Conservation (phyloP, 2,888 invertebrate species). For the Pardosa pseudoannulata region DNA sequence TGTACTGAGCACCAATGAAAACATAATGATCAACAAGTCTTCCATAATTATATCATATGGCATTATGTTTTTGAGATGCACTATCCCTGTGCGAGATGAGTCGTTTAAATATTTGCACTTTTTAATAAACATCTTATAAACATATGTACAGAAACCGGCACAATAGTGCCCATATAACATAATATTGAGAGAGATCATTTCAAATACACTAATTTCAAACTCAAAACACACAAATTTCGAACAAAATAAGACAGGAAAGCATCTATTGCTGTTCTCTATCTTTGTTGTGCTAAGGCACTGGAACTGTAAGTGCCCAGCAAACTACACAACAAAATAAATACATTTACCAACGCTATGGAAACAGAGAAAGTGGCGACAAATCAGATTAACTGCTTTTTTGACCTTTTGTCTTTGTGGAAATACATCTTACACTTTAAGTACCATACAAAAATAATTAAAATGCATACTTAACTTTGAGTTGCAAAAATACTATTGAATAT, state of each 20-base stretch:
- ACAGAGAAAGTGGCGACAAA: conserved; percentile 14
- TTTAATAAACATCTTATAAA: conserved; percentile 63
- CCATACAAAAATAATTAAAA: conserved; percentile 15
- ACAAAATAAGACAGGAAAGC: conserved; percentile 31
- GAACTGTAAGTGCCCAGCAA: conserved; percentile 44
- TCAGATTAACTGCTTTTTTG: not conserved
- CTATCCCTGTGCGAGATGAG: conserved; percentile 16
- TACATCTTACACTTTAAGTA: not conserved
- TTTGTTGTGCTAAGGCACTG: conserved; percentile 51
- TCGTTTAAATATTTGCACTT: conserved; percentile 53
- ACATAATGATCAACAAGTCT: conserved; percentile 31
- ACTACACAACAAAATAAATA: conserved; percentile 22
- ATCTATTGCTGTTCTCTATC: conserved; percentile 55
- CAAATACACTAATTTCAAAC: conserved; percentile 34
- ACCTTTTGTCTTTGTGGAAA: too few relatives aligned
- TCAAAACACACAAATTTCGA: conserved; percentile 29
- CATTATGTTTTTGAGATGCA: conserved; percentile 41
- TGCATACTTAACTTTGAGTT: conserved; percentile 1
- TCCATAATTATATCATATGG: conserved; percentile 34
- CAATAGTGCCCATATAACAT: conserved; percentile 42
- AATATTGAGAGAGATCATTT: conserved; percentile 63
- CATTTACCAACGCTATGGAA: not conserved
- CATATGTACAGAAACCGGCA: conserved; percentile 63
- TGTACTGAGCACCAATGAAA: conserved; percentile 57
- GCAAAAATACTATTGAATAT: conserved; percentile 8